These are phyloP conservation scores for Nicator chloris DNA, from an alignment of 2,113 vertebrate species.

Conservation along the genomic window DNA sequence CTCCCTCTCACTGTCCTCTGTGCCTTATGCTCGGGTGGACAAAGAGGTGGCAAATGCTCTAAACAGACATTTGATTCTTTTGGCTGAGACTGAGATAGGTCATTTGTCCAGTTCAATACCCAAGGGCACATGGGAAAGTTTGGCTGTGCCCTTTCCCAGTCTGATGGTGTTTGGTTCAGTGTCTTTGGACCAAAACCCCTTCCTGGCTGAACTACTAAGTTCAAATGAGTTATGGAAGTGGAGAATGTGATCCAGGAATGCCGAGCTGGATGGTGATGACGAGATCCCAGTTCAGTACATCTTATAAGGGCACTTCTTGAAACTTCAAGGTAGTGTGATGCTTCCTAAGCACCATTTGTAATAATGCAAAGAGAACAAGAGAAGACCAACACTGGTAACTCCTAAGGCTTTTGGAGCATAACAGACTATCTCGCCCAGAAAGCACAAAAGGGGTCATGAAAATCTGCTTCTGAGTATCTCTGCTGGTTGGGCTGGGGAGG, in stretches of 20 bases:
- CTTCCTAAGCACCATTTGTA: neutral
- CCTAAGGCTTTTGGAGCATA: neutral
- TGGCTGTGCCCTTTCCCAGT: neutral
- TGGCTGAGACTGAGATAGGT: neutral
- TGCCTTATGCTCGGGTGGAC: neutral
- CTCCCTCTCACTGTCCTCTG: neutral
- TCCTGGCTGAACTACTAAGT: neutral
- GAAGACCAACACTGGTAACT: neutral
- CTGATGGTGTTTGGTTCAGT: neutral
- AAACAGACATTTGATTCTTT: accelerated
- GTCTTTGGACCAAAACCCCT: neutral
- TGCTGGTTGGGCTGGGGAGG: neutral
- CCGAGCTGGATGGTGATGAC: neutral
- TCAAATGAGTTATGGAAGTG: neutral
- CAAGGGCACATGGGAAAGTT: neutral
- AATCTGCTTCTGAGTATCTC: neutral
- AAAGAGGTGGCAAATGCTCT: neutral
- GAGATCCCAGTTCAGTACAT: neutral
- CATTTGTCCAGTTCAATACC: neutral
- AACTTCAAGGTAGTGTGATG: accelerated
- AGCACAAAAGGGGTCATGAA: neutral
- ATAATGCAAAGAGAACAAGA: neutral
- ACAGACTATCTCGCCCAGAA: neutral
- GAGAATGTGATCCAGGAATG: neutral
- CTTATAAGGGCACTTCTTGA: neutral